Base-by-base conservation (phyloP, 2,888 invertebrate genomes). In the Drymonia ruficornis region DNA sequence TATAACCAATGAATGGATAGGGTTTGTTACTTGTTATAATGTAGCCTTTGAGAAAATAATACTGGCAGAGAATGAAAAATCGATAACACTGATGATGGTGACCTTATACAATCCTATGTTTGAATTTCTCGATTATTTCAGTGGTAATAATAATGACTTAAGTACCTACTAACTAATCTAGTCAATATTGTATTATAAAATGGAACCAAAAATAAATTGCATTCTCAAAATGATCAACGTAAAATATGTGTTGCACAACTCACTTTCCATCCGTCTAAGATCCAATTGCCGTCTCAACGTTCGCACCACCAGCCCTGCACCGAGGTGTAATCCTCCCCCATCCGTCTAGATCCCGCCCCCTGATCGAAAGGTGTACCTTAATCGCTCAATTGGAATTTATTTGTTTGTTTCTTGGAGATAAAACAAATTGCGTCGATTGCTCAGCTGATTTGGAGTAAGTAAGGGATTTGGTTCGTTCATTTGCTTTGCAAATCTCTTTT, bases 311-410 rank as follows among this genome's bases (percentile, higher is more conserved):
- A 47, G 34, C 34, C 47, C 31, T 47, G n/a, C 63, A 36, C 64
- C 66, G 61, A 59, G 49, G 48, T 9, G 46, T 63, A 70, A 70
- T 70, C 69, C 63, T 1, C 29, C 12, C 49, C 55, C 53, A 65
- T 70, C 69, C 61, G 53, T 70, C 72, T 63, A 57, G 64, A 81
- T 84, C 71, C 49, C 49, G 50, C 56, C 48, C 70, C 67, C 78
- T 74, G 77, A 82, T 81, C 81, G 80, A 80, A 81, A 82, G 81
- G 80, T 82, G 80, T 73, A 78, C 83, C 83, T 87, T 85, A 86
- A 88, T 87, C 86, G 83, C 72, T 80, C 78, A 74, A 84, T 85
- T 81, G 82, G 83, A 84, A 87, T 88, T 86, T 84, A 87, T 86
- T 83, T 84, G 76, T 83, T 78, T 82, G 61, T 71, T 63, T 66